Percentiles rank a stretch among this genome's conserved stretches.
Evolutionary conservation across 1,140 invertebrate genomes (phyloP).

Genomic region (Ectropis grisescens): DNA sequence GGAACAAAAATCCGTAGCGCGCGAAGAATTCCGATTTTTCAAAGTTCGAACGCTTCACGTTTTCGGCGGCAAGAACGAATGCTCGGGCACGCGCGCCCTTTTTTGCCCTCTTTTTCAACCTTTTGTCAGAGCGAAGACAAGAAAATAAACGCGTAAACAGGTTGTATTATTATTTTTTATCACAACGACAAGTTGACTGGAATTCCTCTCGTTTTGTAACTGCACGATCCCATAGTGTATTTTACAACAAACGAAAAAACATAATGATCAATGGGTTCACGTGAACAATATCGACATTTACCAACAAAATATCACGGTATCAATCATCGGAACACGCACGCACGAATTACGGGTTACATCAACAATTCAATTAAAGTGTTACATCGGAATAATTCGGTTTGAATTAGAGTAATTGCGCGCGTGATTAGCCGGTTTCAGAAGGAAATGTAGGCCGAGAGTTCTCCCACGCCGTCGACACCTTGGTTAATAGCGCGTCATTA

Average conservation of each 20-base stretch:
- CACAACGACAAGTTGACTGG: slow-evolving; percentile 17
- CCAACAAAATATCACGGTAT: slow-evolving; percentile 10
- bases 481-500: slow-evolving; percentile 52
- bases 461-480: slow-evolving; percentile 61
- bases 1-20: slow-evolving; percentile 39
- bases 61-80: slow-evolving; percentile 55
- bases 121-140: slow-evolving; percentile 17
- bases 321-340: slow-evolving; percentile 23
- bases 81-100: slow-evolving; percentile 44
- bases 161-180: slow-evolving; percentile 37
- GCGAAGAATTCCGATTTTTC: slow-evolving; percentile 25
- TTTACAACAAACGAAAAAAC: too few relatives aligned
- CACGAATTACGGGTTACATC: slow-evolving; percentile 32
- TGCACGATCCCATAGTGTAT: slow-evolving; percentile 3
- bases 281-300: too few relatives aligned
- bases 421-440: slow-evolving; percentile 44
- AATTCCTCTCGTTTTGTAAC: slow-evolving; percentile 11
- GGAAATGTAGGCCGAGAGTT: slow-evolving; percentile 32
- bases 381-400: slow-evolving; percentile 40
- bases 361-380: slow-evolving; percentile 55
- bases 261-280: too few relatives aligned
- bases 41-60: slow-evolving; percentile 22
- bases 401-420: slow-evolving; percentile 57
- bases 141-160: slow-evolving; percentile 30
- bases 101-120: slow-evolving; percentile 24